These are phyloP conservation scores for Agrochola macilenta DNA, from an alignment of 2,888 invertebrate species.

Conservation along the genomic window DNA sequence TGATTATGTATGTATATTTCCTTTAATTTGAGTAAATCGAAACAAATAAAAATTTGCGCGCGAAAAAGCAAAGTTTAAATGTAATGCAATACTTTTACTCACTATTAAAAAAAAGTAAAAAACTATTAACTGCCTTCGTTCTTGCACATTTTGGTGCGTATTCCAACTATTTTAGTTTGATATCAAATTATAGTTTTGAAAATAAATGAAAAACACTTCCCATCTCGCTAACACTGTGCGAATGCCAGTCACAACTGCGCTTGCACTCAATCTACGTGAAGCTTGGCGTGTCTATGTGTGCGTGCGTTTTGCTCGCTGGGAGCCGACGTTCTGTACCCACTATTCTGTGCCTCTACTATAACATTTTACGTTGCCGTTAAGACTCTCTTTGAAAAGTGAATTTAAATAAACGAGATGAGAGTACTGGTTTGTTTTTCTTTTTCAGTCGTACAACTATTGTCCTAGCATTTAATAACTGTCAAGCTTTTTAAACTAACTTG, in stretches of 20 bases:
- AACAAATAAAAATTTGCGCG: background rate
- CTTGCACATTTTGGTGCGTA: background rate
- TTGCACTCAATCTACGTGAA: background rate
- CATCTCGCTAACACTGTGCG: background rate
- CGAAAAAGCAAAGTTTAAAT: background rate
- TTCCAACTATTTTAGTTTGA: background rate
- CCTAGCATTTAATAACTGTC: constrained; percentile 51
- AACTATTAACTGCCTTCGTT: background rate
- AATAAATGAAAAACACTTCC: background rate
- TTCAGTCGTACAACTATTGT: constrained; percentile 33
- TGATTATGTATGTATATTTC: background rate
- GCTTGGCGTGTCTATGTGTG: background rate
- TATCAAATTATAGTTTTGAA: background rate
- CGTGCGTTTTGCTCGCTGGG: background rate
- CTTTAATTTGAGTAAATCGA: background rate
- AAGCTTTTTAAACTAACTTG: constrained; percentile 29
- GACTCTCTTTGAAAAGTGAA: constrained; percentile 50
- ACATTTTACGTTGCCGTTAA: constrained; percentile 47
- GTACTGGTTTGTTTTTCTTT: constrained; percentile 19
- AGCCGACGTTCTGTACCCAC: background rate
- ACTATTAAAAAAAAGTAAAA: background rate
- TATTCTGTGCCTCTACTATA: constrained; percentile 16
- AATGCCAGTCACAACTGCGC: background rate
- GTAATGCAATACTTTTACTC: background rate
- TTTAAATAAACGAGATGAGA: constrained; percentile 58